phyloP scores from a whole-genome alignment of 2,113 vertebrate species.

The Syrrhaptes paradoxus region DNA sequence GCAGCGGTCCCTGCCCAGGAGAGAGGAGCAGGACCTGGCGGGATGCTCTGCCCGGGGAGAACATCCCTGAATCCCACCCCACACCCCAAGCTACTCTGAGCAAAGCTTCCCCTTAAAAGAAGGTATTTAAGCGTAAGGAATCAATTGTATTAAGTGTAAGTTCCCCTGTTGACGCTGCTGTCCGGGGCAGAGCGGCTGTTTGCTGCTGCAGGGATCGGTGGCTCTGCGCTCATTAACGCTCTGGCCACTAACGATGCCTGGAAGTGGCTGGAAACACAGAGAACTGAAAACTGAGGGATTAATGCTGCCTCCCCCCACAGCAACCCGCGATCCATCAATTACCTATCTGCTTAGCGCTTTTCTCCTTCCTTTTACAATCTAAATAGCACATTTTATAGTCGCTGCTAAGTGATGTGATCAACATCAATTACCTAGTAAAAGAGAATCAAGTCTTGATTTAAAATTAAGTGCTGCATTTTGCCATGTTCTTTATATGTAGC shows the following conservation, averaged over 20 bases:
- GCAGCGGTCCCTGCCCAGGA: not conserved
- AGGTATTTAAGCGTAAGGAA: slow-evolving; percentile 33
- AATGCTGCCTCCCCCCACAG: not conserved
- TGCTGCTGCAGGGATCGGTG: not conserved
- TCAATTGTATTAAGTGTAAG: slow-evolving; percentile 15
- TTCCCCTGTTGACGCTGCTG: not conserved
- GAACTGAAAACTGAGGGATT: slow-evolving; percentile 28
- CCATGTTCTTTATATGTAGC: slow-evolving; percentile 73
- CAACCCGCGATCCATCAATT: slow-evolving; percentile 50
- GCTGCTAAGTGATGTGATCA: slow-evolving; percentile 77
- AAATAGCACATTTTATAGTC: slow-evolving; percentile 75
- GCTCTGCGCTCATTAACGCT: not conserved
- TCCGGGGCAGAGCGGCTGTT: not conserved
- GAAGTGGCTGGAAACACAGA: slow-evolving; percentile 23
- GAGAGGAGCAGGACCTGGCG: not conserved
- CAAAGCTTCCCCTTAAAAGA: not conserved
- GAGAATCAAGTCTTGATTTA: slow-evolving; percentile 76
- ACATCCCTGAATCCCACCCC: not conserved
- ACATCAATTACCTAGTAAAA: slow-evolving; percentile 79
- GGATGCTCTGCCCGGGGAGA: not conserved
- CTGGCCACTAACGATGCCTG: not conserved
- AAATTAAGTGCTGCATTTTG: slow-evolving; percentile 75
- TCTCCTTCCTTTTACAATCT: slow-evolving; percentile 67
- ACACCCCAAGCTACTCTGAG: fast-evolving
- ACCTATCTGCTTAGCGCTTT: slow-evolving; percentile 68